phyloP scores from a whole-genome alignment of 2,113 vertebrate genomes.

The Oreochromis aureus region DNA sequence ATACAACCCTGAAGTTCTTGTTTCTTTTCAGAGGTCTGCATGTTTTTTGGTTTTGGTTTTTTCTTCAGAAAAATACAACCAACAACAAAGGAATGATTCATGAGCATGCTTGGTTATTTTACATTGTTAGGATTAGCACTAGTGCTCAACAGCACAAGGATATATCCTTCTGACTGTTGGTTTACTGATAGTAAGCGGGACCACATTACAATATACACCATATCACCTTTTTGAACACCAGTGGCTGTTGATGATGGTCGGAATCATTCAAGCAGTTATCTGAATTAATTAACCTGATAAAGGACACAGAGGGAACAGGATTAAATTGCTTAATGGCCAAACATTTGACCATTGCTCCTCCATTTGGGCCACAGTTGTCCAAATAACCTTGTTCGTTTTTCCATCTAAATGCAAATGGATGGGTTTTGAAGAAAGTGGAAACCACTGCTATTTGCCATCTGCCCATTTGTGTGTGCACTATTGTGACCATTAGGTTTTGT shows the following conservation, averaged over 20 bases:
- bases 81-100: neutral
- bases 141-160: neutral
- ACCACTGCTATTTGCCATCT: constrained; percentile 18
- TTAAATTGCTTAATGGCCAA: neutral
- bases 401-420: constrained; percentile 75
- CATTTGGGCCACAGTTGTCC: constrained; percentile 11
- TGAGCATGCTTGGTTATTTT: neutral
- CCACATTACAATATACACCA: neutral
- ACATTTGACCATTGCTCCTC: constrained; percentile 14
- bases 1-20: neutral
- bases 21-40: neutral
- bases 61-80: neutral
- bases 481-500: constrained; percentile 32
- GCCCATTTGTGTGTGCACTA: constrained; percentile 1
- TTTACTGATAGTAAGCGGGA: neutral
- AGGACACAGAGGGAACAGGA: neutral
- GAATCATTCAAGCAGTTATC: neutral
- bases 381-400: constrained; percentile 49
- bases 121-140: neutral
- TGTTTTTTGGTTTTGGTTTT: neutral
- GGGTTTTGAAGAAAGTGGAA: constrained; percentile 8
- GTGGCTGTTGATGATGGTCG: neutral
- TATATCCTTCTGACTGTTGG: neutral
- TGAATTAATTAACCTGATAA: neutral
- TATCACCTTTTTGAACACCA: neutral